Base-by-base conservation (phyloP, 2,113 vertebrate genomes). In the Crotalus horridus region DNA sequence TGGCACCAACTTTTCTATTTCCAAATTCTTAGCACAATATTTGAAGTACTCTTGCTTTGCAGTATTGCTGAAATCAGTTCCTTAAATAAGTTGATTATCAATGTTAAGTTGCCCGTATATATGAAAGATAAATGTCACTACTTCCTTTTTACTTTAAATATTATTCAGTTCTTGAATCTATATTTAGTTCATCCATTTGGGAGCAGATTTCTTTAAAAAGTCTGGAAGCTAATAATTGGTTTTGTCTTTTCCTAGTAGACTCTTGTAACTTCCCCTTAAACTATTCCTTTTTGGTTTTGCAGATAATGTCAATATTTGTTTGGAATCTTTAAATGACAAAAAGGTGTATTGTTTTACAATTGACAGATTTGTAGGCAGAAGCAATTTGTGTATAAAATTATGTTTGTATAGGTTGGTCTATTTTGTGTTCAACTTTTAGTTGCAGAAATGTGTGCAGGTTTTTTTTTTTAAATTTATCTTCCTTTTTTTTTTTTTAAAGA, bases 401-500 rank as follows among this genome's bases (percentile, higher is more conserved):
- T 24, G 13, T 53, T 17, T 88, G 48, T 29, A 39, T 12, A 81
- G 7, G 2, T 81, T 81, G 17, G 74, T 21, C 6, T 39, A 21
- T 39, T 81, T 43, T 81, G 15, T 39, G 17, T 81, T 81, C 1
- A 3, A 43, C 33, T 43, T 26, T 91, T 29, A 39, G 8, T 53
- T 90, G 64, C 5, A 20, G 20, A 23, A 46, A 43, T 12, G 8
- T 81, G 43, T 81, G n/a, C 33, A 21, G 33, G 43, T 43, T 43
- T 81, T 81, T 39, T 39, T 17, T 20, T 81, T 39, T 9, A 2
- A 39, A 81, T 9, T 21, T 43, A 21, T 39, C 33, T 81, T 39
- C 46, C 46, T 94, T 0, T 91, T 93, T 91, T 93, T 91, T 91
- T 93, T 0, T 55, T 85, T 6, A 17, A 89, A 99, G 98, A 99